phyloP scores from a whole-genome alignment of 2,113 vertebrate species.

The Notothenia coriiceps region DNA sequence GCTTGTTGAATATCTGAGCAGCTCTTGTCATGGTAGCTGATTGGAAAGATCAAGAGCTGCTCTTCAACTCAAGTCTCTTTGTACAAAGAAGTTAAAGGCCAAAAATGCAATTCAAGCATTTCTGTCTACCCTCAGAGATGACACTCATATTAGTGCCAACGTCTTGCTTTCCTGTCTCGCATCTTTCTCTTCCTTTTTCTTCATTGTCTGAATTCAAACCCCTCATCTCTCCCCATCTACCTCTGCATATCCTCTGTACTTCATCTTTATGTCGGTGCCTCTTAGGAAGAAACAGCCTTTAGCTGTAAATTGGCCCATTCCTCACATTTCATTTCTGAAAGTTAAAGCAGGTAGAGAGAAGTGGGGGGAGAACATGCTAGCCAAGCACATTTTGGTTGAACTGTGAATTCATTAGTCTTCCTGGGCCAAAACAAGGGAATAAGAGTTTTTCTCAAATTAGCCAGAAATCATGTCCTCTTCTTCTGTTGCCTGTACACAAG shows the following conservation, averaged over 20 bases:
- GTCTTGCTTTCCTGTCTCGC: slow-evolving; percentile 61
- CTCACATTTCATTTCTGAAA: slow-evolving; percentile 76
- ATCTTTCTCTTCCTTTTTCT: slow-evolving; percentile 35
- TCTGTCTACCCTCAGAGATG: slow-evolving; percentile 70
- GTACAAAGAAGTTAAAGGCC: slow-evolving; percentile 65
- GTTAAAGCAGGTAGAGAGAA: slow-evolving; percentile 64
- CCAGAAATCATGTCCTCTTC: slow-evolving; percentile 24
- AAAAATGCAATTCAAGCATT: slow-evolving; percentile 78
- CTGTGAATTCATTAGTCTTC: slow-evolving; percentile 68
- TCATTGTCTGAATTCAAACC: slow-evolving; percentile 57
- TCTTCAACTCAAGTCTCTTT: slow-evolving; percentile 63
- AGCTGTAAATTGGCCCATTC: slow-evolving; percentile 82
- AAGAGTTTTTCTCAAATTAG: slow-evolving; percentile 36
- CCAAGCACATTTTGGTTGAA: slow-evolving; percentile 63
- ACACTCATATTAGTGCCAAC: slow-evolving; percentile 61
- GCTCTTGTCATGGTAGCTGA: slow-evolving; percentile 71
- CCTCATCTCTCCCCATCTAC: slow-evolving; percentile 59
- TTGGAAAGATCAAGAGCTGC: slow-evolving; percentile 77
- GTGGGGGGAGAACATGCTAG: slow-evolving; percentile 48
- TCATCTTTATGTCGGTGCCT: slow-evolving; percentile 64
- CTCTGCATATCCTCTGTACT: slow-evolving; percentile 67
- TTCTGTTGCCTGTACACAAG: slow-evolving; percentile 21
- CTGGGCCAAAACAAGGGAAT: slow-evolving; percentile 52
- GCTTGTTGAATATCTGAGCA: slow-evolving; percentile 74
- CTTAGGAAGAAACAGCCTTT: slow-evolving; percentile 73